Evolutionary conservation across 2,113 vertebrate species (phyloP).

Genomic region (Drymodes brunneopygia): DNA sequence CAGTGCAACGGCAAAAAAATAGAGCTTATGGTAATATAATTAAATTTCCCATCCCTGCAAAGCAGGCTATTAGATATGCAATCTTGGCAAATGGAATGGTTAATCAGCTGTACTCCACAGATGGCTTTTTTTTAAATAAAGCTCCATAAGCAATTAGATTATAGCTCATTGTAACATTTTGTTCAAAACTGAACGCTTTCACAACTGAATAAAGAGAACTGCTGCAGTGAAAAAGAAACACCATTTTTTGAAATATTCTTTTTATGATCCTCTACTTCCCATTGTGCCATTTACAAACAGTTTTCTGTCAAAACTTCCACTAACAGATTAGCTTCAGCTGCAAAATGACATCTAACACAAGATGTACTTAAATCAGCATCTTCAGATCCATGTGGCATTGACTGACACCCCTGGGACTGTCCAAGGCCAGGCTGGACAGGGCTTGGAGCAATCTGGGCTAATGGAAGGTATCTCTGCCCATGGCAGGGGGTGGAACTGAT

Average conservation of each 20-base stretch:
- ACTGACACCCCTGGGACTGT: background rate
- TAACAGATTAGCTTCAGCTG: background rate
- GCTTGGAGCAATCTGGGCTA: background rate
- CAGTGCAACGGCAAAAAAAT: background rate
- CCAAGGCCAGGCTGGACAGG: background rate
- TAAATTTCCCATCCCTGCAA: slow-evolving; percentile 45
- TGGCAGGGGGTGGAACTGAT: background rate
- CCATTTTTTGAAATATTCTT: background rate
- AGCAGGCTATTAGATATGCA: slow-evolving; percentile 39
- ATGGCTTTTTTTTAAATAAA: slow-evolving; percentile 41
- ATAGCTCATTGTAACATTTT: slow-evolving; percentile 27
- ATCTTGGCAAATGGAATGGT: slow-evolving; percentile 42
- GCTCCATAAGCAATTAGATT: slow-evolving; percentile 60
- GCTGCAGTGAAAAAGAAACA: slow-evolving; percentile 23
- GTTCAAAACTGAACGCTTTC: background rate
- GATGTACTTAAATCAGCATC: background rate
- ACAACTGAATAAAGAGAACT: slow-evolving; percentile 29
- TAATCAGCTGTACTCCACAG: slow-evolving; percentile 39
- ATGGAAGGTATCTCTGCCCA: background rate
- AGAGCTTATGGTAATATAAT: slow-evolving; percentile 41
- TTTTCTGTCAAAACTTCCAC: background rate
- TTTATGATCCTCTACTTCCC: background rate
- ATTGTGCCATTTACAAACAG: background rate
- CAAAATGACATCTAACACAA: background rate
- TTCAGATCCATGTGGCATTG: background rate